These are phyloP conservation scores for Epistrophella euchroma DNA, from an alignment of 2,888 invertebrate genomes.

Conservation along the genomic window DNA sequence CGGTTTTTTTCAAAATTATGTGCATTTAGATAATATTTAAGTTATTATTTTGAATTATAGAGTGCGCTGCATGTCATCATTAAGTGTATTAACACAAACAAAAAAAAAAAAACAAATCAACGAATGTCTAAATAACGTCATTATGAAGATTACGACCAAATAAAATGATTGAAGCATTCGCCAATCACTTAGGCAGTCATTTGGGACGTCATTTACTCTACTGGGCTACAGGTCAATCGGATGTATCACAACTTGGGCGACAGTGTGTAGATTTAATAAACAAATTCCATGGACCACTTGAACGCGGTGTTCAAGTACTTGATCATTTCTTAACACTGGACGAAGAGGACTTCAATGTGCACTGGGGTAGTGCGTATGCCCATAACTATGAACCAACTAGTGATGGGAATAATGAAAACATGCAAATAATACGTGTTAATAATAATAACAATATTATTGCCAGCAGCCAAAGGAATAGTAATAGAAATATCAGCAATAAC, in stretches of 20 bases:
- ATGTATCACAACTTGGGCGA: slow-evolving; percentile 86
- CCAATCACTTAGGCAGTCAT: slow-evolving; percentile 83
- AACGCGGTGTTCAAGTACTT: slow-evolving; percentile 85
- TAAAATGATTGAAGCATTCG: slow-evolving; percentile 84
- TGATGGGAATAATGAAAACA: slow-evolving; percentile 78
- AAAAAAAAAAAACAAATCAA: neutral
- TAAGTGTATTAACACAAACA: neutral
- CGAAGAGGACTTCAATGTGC: slow-evolving; percentile 83
- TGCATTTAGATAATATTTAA: neutral
- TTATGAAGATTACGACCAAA: slow-evolving; percentile 67
- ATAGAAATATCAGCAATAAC: slow-evolving; percentile 54
- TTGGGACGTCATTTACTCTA: slow-evolving; percentile 86
- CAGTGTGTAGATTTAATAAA: slow-evolving; percentile 86
- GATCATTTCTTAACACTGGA: slow-evolving; percentile 88
- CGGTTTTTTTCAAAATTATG: slow-evolving; percentile 14
- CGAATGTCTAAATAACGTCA: slow-evolving; percentile 31
- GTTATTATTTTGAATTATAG: slow-evolving; percentile 38
- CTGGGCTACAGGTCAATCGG: slow-evolving; percentile 87
- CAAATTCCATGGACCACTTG: slow-evolving; percentile 83
- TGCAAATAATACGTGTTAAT: slow-evolving; percentile 77
- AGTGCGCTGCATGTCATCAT: slow-evolving; percentile 18
- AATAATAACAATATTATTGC: slow-evolving; percentile 54
- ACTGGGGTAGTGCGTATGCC: slow-evolving; percentile 82
- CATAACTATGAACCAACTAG: slow-evolving; percentile 80
- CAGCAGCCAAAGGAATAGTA: slow-evolving; percentile 42